Base-by-base conservation (phyloP, 2,797 vertebrate species). In the Simalia tracyae region DNA sequence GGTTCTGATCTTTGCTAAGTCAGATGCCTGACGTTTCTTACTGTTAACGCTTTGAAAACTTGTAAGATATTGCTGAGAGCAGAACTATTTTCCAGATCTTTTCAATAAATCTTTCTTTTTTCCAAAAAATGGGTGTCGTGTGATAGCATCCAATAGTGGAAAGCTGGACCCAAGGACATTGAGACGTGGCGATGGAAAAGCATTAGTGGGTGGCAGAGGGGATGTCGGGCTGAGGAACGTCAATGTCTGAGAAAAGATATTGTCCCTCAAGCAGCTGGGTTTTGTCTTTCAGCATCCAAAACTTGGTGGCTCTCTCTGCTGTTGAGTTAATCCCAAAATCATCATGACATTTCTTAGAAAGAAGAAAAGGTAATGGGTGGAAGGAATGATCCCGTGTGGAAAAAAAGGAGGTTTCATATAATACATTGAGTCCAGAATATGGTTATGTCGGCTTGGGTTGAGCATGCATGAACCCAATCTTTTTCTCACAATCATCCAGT, bases 81-180 rank as follows among this genome's bases (percentile, higher is more conserved):
- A 3, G 68, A 96, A 97, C 84, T 95, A 96, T 97, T 98, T 98
- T 97, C 97, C 96, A 97, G 94, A 98, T 97, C 93, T 97, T 98
- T 98, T 98, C 98, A 98, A 98, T 98, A 98, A 98, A 99, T 92
- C 72, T 95, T 96, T 97, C 98, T 96, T 98, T 97, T 63, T 84
- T 63, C 96, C 96, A 93, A 95, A 96, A 96, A 92, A 89, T 64
- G 94, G 93, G 60, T 89, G 92, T 94, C 72, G 19, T 90, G 0
- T 0, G 24, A 42, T 31, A 57, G 59, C 76, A 42, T 92, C 96
- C 88, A 66, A 0, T 0, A 4, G 28, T 5, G 28, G 28, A 5
- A 14, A 66, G 4, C 28, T 42, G 42, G 2, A 14, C 11, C 87
- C 88, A 7, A 1, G 1, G 0, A 54, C 61, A 0, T 10, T 1